Evolutionary conservation across 2,888 invertebrate genomes (phyloP), one percentile per base, ranked within the genome.

Genomic region (Rhagonycha lutea): DNA sequence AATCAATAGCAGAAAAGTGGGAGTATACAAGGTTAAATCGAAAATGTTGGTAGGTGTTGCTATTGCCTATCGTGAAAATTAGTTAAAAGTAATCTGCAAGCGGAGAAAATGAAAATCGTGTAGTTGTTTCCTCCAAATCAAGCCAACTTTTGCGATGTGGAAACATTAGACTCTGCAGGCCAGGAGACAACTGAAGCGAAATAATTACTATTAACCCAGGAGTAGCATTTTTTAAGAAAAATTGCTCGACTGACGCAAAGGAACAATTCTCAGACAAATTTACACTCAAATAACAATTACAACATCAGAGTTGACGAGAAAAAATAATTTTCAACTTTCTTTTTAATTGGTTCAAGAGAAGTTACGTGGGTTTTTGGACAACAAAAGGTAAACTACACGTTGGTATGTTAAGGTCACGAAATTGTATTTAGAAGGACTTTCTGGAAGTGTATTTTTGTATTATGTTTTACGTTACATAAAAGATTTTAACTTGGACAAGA

Each of bases 291-390:
- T 18, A 18, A 18, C 47, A 47, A 47, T 47, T 47, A 47, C 47
- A 47, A 47, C 47, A 47, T 47, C n/a, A 47, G 47, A 47, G 7
- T 47, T 47, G 47, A 47, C 47, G 47, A 47, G n/a, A 47, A 47
- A 47, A 47, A 47, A 7, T n/a, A 47, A 47, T 47, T n/a, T 47
- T 47, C 47, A 65, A 65, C 63, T 65, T 65, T 65, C 63, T 24
- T 65, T 65, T 65, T 65, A 65, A 65, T 26, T 65, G 63, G 63
- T 65, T 65, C 63, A 65, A 65, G 63, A 65, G 63, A 65, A 65
- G 63, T 65, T 65, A 26, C 26, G 26, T 47, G 47, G 47, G 47
- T 47, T 47, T 47, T 47, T n/a, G 5, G 47, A n/a, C 47, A 47
- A 32, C 12, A 4, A 24, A 65, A 65, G 63, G 63, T 65, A 24